A percentile compares a stretch with the other conserved stretches of the same genome.
Conservation (phyloP, 2,888 invertebrate genomes). For the Drosophila peninsularis region DNA sequence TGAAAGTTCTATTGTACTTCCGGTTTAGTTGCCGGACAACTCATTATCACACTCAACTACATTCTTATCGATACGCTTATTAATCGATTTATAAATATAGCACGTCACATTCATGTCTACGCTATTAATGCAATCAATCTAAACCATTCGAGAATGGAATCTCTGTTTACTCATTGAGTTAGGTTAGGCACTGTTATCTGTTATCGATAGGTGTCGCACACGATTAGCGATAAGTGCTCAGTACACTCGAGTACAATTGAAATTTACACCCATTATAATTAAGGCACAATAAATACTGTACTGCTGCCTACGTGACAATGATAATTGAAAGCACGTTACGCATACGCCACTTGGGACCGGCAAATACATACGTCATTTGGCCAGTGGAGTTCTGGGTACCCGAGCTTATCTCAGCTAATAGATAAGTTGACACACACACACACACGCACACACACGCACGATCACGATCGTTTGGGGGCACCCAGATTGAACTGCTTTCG, state of each 20-base stretch:
- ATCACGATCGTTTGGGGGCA: slow-evolving; percentile 26
- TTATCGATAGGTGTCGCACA: neutral
- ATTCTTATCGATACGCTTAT: neutral
- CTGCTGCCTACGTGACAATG: slow-evolving; percentile 1
- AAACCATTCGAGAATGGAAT: neutral
- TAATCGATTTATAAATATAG: slow-evolving; percentile 12
- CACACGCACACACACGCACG: slow-evolving; percentile 22
- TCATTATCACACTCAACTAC: neutral
- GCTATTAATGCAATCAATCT: neutral
- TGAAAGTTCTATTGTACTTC: no score
- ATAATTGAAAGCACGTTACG: slow-evolving; percentile 27
- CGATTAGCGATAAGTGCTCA: neutral
- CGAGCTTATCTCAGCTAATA: slow-evolving; percentile 62
- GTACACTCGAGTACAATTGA: neutral
- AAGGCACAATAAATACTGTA: neutral
- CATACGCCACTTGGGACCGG: slow-evolving; percentile 37
- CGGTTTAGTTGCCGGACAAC: no score
- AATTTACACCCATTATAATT: neutral
- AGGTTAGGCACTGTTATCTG: neutral
- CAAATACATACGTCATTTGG: slow-evolving; percentile 56
- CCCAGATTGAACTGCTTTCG: slow-evolving; percentile 28
- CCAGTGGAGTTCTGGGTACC: slow-evolving; percentile 26
- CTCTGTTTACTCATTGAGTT: slow-evolving; percentile 1
- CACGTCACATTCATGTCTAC: neutral
- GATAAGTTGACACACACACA: slow-evolving; percentile 34